Evolutionary conservation across 2,797 vertebrate genomes (phyloP).

Genomic region (Gastrophryne carolinensis): DNA sequence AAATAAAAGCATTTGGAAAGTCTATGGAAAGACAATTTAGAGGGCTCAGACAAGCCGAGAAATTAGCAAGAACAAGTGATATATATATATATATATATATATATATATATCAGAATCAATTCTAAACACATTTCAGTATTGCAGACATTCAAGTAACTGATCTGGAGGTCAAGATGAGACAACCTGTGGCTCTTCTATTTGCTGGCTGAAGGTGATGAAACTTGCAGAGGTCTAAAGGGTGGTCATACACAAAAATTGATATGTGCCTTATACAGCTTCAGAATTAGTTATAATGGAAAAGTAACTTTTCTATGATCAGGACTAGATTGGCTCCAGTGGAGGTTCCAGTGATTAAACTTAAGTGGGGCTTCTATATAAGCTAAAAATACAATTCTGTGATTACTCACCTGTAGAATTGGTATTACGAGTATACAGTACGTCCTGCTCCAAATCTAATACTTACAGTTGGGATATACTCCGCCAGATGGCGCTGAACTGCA

Average conservation of each 20-base stretch:
- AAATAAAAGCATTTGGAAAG: background rate
- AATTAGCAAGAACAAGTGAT: no score
- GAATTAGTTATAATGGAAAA: background rate
- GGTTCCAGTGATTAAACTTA: no score
- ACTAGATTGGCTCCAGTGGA: no score
- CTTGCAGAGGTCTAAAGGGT: background rate
- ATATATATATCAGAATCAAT: background rate
- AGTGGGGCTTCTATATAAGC: no score
- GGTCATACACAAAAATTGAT: background rate
- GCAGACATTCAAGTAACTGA: conserved; percentile 21
- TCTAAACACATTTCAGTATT: background rate
- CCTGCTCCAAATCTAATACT: no score
- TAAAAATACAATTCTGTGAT: no score
- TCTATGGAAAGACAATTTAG: background rate
- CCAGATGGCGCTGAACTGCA: no score
- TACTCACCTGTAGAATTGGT: no score
- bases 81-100: background rate
- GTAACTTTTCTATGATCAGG: no score
- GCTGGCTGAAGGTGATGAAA: background rate
- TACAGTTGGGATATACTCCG: no score
- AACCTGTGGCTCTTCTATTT: background rate
- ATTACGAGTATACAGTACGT: no score
- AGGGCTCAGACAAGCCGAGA: background rate
- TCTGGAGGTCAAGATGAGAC: background rate
- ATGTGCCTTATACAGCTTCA: background rate